Evolutionary conservation across 1,140 invertebrate species (phyloP), one percentile per base, ranked within the genome.

Genomic region (Megalonaias nervosa): DNA sequence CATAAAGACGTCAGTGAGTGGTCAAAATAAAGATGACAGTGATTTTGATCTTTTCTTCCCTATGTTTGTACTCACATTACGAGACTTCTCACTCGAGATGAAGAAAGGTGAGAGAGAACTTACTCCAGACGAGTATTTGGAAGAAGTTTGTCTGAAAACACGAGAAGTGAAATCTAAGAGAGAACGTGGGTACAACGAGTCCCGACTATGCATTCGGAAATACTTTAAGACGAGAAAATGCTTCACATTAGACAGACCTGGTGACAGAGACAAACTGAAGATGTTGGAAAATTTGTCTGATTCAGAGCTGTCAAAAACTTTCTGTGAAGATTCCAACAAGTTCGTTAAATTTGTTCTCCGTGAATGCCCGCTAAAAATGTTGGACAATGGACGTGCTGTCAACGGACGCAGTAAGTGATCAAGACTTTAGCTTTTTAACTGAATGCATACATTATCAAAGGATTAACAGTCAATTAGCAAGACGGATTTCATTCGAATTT

Each of bases 201-300:
- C 65, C 17, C 38, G 38, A 38, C 38, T 38, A 9, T 38, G 38
- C 38, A 38, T 38, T 38, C 38, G 38, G 9, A 38, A 38, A 31
- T 67, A 67, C 13, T 67, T 67, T 38, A 67, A 31, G 55, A 16
- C 16, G 2, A 67, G 65, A 48, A 67, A 67, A 31, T 31, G 38
- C 31, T 67, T 67, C n/a, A 67, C 65, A 67, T 67, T 67, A 9
- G 65, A 67, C 31, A 26, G 65, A 31, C 65, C 65, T 48, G 65
- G 16, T 17, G 65, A 48, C 17, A 31, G 65, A 67, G 55, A 31
- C 1, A 48, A 48, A 13, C 38, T 67, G 26, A 31, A 17, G 23
- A 26, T 11, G 16, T 38, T 67, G 19, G 65, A 67, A 2, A 14
- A 13, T 17, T 6, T 48, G 11, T 17, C 16, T 9, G 65, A 67